A percentile compares a stretch with the other conserved stretches of the same genome.
phyloP scores from a whole-genome alignment of 1,140 invertebrate species.

The Hylaeus anthracinus region DNA sequence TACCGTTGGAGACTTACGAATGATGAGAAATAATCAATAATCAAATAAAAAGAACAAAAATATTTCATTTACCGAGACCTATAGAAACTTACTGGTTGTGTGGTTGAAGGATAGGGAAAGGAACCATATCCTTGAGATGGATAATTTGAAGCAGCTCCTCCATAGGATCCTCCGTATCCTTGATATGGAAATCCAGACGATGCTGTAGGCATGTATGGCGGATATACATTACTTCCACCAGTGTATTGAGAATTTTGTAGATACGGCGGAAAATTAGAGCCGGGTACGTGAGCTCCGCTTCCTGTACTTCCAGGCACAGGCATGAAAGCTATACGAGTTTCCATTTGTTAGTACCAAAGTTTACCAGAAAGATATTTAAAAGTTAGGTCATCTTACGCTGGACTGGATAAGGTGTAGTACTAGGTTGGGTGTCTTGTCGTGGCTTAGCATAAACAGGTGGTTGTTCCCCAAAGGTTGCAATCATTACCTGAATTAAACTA shows the following conservation, averaged over 20 bases:
- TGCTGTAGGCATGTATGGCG: slow-evolving; percentile 77
- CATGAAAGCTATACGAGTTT: slow-evolving; percentile 81
- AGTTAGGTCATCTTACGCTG: slow-evolving; percentile 76
- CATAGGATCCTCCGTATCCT: slow-evolving; percentile 70
- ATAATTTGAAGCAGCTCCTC: slow-evolving; percentile 64
- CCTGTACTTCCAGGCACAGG: slow-evolving; percentile 81
- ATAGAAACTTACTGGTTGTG: slow-evolving; percentile 67
- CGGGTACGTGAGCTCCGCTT: slow-evolving; percentile 36
- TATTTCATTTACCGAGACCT: slow-evolving; percentile 44
- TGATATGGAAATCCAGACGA: slow-evolving; percentile 73
- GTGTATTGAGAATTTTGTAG: slow-evolving; percentile 69
- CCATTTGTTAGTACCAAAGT: neutral
- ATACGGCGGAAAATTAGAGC: slow-evolving; percentile 69
- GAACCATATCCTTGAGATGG: slow-evolving; percentile 69
- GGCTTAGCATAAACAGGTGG: slow-evolving; percentile 95
- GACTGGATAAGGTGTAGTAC: slow-evolving; percentile 84
- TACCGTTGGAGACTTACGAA: slow-evolving; percentile 76
- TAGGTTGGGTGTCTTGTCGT: slow-evolving; percentile 77
- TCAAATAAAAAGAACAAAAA: neutral
- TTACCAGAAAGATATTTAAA: neutral
- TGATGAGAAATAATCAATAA: slow-evolving; percentile 13
- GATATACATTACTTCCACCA: slow-evolving; percentile 64
- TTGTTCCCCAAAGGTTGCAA: slow-evolving; percentile 95
- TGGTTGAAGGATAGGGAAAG: slow-evolving; percentile 69
- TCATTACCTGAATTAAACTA: slow-evolving; percentile 94